A percentile compares a stretch with the other conserved stretches of the same genome.
Conservation (phyloP, 92 coral and sea anemone genomes). For the Anthopleura xanthogrammica region DNA sequence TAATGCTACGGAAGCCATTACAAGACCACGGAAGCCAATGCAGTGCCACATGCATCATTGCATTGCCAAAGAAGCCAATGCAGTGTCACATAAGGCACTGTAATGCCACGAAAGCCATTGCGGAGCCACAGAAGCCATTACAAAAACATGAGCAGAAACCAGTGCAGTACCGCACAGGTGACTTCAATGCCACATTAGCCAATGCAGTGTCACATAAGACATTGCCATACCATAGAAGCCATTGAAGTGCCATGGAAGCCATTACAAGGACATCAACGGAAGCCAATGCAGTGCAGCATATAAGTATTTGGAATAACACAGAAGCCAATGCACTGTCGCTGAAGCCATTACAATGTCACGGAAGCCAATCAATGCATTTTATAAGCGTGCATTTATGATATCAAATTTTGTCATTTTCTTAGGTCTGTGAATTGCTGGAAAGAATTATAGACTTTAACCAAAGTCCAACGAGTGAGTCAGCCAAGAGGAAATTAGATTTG, state of each 20-base stretch:
- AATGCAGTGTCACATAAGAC: background rate
- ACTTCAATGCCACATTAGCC: background rate
- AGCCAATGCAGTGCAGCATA: background rate
- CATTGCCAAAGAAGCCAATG: no score
- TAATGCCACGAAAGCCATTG: background rate
- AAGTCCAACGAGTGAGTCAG: conserved; percentile 86
- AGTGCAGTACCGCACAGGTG: no score
- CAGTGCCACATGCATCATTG: background rate
- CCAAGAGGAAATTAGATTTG: conserved; percentile 88
- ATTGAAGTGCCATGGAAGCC: background rate
- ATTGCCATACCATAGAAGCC: background rate
- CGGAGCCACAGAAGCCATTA: no score
- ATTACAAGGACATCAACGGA: background rate
- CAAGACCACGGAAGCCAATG: background rate
- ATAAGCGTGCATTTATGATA: background rate
- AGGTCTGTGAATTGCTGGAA: conserved; percentile 78
- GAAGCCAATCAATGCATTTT: background rate
- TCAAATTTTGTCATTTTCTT: background rate
- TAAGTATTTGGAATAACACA: background rate
- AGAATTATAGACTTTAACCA: conserved; percentile 76
- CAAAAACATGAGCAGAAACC: background rate
- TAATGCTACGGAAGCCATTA: background rate
- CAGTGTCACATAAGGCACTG: no score
- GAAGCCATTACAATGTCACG: background rate
- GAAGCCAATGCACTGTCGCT: background rate